These are phyloP conservation scores for Neogobius melanostomus DNA, from an alignment of 2,113 vertebrate species.

Conservation along the genomic window DNA sequence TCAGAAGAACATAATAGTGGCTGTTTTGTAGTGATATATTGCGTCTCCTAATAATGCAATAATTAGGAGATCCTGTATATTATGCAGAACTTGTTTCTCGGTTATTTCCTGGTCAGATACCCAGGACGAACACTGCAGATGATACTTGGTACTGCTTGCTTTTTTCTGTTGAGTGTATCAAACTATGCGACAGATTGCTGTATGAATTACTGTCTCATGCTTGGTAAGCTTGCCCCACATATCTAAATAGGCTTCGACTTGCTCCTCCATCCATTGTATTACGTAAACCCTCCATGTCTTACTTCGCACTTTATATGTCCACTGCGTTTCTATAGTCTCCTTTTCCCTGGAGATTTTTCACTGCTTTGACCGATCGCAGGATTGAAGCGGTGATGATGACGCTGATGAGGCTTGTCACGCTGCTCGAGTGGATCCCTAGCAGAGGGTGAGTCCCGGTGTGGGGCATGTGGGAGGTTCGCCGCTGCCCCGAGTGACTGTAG, in stretches of 20 bases:
- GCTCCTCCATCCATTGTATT: not conserved
- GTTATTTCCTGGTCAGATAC: too few relatives aligned
- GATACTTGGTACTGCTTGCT: too few relatives aligned
- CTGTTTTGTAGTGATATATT: too few relatives aligned
- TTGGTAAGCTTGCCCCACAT: not conserved
- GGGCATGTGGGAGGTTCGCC: slow-evolving; percentile 50
- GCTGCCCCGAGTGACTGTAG: slow-evolving; percentile 49
- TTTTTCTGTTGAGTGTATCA: too few relatives aligned
- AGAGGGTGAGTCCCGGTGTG: slow-evolving; percentile 41
- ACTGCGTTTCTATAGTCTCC: slow-evolving; percentile 14
- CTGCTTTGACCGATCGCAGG: slow-evolving; percentile 40
- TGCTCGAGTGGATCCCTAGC: slow-evolving; percentile 52
- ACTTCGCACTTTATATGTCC: slow-evolving; percentile 2
- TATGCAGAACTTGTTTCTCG: too few relatives aligned
- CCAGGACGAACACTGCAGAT: too few relatives aligned
- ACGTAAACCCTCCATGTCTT: not conserved
- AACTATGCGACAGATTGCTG: not conserved
- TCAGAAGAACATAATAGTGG: too few relatives aligned
- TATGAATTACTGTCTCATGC: not conserved
- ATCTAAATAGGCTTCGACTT: not conserved
- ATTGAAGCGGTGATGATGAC: slow-evolving; percentile 50
- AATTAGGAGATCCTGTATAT: too few relatives aligned
- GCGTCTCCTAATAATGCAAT: too few relatives aligned
- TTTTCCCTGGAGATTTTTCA: slow-evolving; percentile 17
- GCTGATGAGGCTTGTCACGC: slow-evolving; percentile 58